Base-by-base conservation (phyloP, 2,113 vertebrate species). In the Addax nasomaculatus region DNA sequence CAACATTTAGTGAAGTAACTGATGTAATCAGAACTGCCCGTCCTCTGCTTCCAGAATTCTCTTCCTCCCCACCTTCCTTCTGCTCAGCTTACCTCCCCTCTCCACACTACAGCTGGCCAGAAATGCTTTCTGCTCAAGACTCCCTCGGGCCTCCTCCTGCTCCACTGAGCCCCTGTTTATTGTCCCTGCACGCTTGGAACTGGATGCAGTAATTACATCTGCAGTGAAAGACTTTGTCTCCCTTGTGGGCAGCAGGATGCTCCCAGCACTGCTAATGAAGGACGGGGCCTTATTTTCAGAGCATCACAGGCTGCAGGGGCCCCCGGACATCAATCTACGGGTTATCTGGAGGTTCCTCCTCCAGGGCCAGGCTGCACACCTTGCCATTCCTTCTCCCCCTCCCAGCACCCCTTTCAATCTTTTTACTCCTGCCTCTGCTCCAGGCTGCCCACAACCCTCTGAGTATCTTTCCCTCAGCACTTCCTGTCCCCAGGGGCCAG, bases 171-270 rank as follows among this genome's bases (percentile, higher is more conserved):
- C 80, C 39, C 17, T 47, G 58, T 30, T 33, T 70, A 64, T 90
- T 86, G 90, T 94, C 90, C 94, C 93, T 36, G 39, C 67, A 81
- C 19, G 51, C 17, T 13, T 80, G 80, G 62, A 73, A 79, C 70
- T 3, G 7, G 89, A 95, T 85, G 39, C 83, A 62, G 85, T 60
- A 95, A 98, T 97, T 95, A 95, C 91, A 81, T 67, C 96, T 90
- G 91, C 94, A 86, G 43, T 57, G 86, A 85, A 80, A 89, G 47
- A 43, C 43, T 80, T 89, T 67, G 36, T 87, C 73, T 97, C 90
- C 89, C 90, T 79, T 25, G 7, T 49, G 89, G 60, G 81, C 85
- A 86, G 67, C 92, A 58, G 67, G 70, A 62, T 13, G 25, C 55
- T 79, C 55, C 45, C 64, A 73, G 58, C 17, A 21, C 70, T 21